These are phyloP conservation scores for Harpalus rufipes DNA, from an alignment of 2,888 invertebrate species.

Conservation along the genomic window DNA sequence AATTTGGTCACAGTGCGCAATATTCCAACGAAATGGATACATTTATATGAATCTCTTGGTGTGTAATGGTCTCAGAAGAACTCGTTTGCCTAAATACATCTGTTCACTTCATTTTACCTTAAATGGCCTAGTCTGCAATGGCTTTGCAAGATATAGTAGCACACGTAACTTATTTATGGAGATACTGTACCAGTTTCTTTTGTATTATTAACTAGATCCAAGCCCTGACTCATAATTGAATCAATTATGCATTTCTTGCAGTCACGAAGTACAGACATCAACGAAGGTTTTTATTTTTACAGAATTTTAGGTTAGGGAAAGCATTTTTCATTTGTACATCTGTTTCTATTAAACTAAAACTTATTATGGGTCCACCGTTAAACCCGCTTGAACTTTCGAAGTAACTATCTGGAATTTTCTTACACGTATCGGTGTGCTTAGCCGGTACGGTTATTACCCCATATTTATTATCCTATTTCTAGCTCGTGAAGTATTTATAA, in stretches of 20 bases:
- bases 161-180: constrained; percentile 56
- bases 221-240: constrained; percentile 60
- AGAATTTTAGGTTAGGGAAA: neutral
- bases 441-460: neutral
- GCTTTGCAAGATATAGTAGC: constrained; percentile 24
- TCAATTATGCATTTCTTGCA: constrained; percentile 64
- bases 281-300: neutral
- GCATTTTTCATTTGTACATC: neutral
- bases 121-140: constrained; percentile 29
- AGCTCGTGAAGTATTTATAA: neutral
- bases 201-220: constrained; percentile 62
- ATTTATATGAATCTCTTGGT: constrained; percentile 29
- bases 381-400: too few species aligned
- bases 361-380: too few species aligned
- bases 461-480: constrained; percentile 8
- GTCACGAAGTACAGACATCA: constrained; percentile 1
- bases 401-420: neutral
- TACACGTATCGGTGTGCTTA: neutral
- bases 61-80: constrained; percentile 8
- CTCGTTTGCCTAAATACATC: constrained; percentile 16
- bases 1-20: constrained; percentile 37
- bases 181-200: constrained; percentile 61
- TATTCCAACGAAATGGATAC: constrained; percentile 11
- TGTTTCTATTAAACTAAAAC: too few species aligned
- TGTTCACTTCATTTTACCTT: constrained; percentile 11